These are phyloP conservation scores for Micromys minutus DNA, from an alignment of 2,113 vertebrate species.

Conservation along the genomic window DNA sequence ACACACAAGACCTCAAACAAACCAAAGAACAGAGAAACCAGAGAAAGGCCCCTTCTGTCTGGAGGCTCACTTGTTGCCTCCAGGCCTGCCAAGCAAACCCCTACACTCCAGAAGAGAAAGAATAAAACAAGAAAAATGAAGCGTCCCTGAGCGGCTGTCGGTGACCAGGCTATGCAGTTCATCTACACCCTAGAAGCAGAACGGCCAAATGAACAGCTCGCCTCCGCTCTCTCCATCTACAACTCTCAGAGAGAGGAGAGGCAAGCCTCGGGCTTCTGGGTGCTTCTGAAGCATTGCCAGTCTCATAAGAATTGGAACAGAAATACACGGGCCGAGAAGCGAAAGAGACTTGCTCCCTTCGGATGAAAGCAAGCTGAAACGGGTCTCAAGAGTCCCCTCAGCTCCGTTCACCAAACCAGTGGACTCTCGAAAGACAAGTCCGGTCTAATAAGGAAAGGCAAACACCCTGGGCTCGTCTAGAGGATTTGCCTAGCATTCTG, in stretches of 20 bases:
- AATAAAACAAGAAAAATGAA: background rate
- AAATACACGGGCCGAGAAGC: background rate
- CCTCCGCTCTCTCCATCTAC: background rate
- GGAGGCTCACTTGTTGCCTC: background rate
- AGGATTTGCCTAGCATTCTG: background rate
- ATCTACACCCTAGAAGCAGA: slow-evolving; percentile 17
- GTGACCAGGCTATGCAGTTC: background rate
- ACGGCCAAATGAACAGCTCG: background rate
- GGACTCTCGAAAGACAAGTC: background rate
- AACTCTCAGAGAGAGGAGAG: background rate
- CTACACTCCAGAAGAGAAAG: background rate
- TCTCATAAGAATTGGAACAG: background rate
- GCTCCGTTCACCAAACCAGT: background rate
- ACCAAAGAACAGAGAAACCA: background rate
- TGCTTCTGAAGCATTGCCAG: slow-evolving; percentile 19
- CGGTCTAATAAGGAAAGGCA: slow-evolving; percentile 15
- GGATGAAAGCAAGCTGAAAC: background rate
- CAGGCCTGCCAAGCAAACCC: background rate
- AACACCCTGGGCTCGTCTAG: background rate
- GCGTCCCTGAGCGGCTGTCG: background rate
- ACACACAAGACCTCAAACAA: background rate
- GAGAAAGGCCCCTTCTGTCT: background rate
- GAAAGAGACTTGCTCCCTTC: background rate
- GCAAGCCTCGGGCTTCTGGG: background rate
- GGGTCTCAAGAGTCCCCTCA: background rate